These are phyloP conservation scores for Fukomys damarensis DNA, from an alignment of 2,113 vertebrate species.

Conservation along the genomic window DNA sequence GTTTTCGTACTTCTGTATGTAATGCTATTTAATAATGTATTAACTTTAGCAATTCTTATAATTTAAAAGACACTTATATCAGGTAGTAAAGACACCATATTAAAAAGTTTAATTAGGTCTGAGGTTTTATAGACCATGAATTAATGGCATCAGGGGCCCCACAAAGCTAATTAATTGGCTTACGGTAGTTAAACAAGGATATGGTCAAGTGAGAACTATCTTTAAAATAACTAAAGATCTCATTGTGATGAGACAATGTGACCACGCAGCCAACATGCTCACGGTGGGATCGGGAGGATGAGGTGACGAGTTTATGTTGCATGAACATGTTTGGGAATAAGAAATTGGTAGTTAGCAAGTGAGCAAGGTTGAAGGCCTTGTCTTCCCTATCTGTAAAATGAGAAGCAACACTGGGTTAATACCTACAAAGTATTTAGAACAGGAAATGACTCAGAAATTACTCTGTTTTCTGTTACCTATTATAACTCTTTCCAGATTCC, in stretches of 20 bases:
- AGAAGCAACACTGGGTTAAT: not conserved
- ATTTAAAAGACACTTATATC: constrained; percentile 77
- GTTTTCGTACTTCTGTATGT: constrained; percentile 44
- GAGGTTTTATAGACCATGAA: constrained; percentile 73
- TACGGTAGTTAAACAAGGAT: constrained; percentile 76
- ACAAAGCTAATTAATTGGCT: constrained; percentile 79
- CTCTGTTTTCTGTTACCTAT: rapidly evolving
- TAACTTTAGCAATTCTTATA: constrained; percentile 70
- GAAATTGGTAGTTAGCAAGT: rapidly evolving
- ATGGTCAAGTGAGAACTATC: constrained; percentile 56
- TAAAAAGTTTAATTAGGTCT: constrained; percentile 79
- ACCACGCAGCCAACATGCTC: not conserved
- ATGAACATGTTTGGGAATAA: too few species aligned
- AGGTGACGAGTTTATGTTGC: not conserved
- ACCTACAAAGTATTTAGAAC: not conserved
- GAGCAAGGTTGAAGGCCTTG: not conserved
- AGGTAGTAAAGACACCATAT: constrained; percentile 73
- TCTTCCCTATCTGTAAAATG: not conserved
- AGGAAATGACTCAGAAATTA: not conserved
- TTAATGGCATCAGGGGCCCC: constrained; percentile 55
- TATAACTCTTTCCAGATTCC: not conserved
- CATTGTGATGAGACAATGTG: not conserved
- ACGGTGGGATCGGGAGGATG: not conserved
- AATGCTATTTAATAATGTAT: constrained; percentile 66
- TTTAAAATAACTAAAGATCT: constrained; percentile 55